These are phyloP conservation scores for Drosophila santomea DNA, from an alignment of 1,140 invertebrate species.

Conservation along the genomic window DNA sequence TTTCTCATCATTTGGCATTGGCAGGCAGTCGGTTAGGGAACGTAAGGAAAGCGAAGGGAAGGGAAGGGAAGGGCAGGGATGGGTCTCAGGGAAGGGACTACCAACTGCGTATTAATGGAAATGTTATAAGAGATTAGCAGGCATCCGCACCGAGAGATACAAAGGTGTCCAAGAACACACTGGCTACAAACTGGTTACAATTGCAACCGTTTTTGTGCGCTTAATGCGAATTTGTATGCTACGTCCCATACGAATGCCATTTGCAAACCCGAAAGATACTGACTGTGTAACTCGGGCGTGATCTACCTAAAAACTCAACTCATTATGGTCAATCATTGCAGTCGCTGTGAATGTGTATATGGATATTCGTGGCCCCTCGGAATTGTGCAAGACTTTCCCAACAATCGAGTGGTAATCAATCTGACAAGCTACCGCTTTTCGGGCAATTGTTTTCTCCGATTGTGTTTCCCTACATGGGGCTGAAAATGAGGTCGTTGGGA, in stretches of 20 bases:
- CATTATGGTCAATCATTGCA: constrained; percentile 64
- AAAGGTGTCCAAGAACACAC: constrained; percentile 35
- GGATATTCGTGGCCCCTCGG: constrained; percentile 24
- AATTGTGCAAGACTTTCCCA: constrained; percentile 47
- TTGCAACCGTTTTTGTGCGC: constrained; percentile 72
- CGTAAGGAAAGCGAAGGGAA: neutral
- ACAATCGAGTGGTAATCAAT: constrained; percentile 59
- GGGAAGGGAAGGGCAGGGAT: neutral
- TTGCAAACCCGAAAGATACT: constrained; percentile 24
- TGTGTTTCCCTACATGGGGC: constrained; percentile 50
- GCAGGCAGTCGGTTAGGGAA: neutral
- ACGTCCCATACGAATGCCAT: constrained; percentile 61
- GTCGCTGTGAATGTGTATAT: constrained; percentile 37
- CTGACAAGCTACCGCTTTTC: constrained; percentile 55
- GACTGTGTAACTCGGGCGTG: constrained; percentile 51
- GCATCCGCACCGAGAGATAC: constrained; percentile 24
- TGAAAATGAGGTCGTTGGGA: constrained; percentile 45
- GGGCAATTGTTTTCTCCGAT: constrained; percentile 54
- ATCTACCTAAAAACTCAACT: constrained; percentile 71
- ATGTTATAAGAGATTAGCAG: constrained; percentile 79
- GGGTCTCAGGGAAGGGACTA: constrained; percentile 41
- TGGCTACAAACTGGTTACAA: constrained; percentile 61
- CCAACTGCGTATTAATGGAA: constrained; percentile 80
- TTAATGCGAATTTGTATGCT: constrained; percentile 79
- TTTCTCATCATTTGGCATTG: constrained; percentile 78